phyloP scores from a whole-genome alignment of 2,113 vertebrate genomes.

The Pagrus major region DNA sequence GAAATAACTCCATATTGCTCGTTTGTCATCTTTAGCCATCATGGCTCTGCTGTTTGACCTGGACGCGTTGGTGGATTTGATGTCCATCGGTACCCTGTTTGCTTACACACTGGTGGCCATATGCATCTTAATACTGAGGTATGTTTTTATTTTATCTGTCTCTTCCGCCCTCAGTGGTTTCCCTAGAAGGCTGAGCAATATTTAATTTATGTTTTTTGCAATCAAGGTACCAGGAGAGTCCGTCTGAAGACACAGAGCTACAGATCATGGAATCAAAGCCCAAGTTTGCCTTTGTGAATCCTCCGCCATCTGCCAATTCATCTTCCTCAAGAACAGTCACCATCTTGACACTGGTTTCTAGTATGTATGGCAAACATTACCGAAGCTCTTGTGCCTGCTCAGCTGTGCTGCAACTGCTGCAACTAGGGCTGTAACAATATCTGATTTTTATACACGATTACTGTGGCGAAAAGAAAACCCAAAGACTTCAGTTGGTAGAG shows the following conservation, averaged over 20 bases:
- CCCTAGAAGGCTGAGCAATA: background rate
- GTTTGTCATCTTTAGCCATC: constrained; percentile 79
- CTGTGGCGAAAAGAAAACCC: too few relatives aligned
- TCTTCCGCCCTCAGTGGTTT: background rate
- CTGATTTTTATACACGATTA: too few relatives aligned
- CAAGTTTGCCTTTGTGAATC: constrained; percentile 72
- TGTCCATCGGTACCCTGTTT: constrained; percentile 91
- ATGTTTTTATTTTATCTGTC: background rate
- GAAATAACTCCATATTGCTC: constrained; percentile 9
- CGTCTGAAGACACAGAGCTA: constrained; percentile 51
- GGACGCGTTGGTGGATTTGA: constrained; percentile 89
- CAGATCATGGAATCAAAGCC: constrained; percentile 28
- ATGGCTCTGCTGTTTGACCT: constrained; percentile 90
- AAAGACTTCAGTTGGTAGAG: background rate
- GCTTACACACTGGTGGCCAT: constrained; percentile 90
- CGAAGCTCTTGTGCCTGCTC: too few relatives aligned
- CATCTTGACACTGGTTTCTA: constrained; percentile 67
- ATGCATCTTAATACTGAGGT: constrained; percentile 92
- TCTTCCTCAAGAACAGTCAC: constrained; percentile 80
- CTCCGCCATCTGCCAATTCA: constrained; percentile 69
- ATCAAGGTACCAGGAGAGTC: constrained; percentile 81
- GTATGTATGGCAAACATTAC: constrained; percentile 52
- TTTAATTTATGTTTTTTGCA: background rate
- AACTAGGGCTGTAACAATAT: too few relatives aligned
- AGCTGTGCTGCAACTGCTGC: too few relatives aligned